Evolutionary conservation across 1,140 invertebrate genomes (phyloP).

Genomic region (Kradibia gibbosae): DNA sequence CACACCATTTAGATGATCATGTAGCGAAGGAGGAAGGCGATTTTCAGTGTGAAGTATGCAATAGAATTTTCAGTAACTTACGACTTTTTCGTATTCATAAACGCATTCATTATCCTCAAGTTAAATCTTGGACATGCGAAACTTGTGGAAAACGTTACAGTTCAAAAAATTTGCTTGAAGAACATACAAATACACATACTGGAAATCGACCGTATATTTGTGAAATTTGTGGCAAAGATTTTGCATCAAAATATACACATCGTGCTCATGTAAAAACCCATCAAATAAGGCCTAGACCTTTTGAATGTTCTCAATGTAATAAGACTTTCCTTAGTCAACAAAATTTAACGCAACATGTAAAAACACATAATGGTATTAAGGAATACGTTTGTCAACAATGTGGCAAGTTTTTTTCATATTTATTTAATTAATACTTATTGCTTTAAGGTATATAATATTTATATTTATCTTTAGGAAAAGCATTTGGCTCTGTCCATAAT

Average conservation of each 20-base stretch:
- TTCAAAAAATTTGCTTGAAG: slow-evolving; percentile 78
- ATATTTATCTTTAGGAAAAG: slow-evolving; percentile 74
- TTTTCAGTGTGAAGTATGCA: slow-evolving; percentile 79
- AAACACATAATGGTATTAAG: slow-evolving; percentile 80
- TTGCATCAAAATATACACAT: slow-evolving; percentile 85
- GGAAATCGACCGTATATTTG: slow-evolving; percentile 80
- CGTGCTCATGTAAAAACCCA: slow-evolving; percentile 85
- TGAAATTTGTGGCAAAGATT: slow-evolving; percentile 79
- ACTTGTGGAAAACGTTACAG: slow-evolving; percentile 79
- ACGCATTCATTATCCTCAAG: slow-evolving; percentile 76
- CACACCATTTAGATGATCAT: slow-evolving; percentile 79
- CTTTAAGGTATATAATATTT: not conserved
- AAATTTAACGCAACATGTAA: slow-evolving; percentile 82
- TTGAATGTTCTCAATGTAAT: slow-evolving; percentile 77
- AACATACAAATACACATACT: slow-evolving; percentile 81
- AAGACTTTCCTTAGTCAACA: slow-evolving; percentile 84
- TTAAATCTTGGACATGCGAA: slow-evolving; percentile 78
- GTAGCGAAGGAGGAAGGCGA: slow-evolving; percentile 76
- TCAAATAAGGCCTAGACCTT: slow-evolving; percentile 79
- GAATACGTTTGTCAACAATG: slow-evolving; percentile 82
- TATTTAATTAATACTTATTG: not conserved
- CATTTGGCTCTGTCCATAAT: slow-evolving; percentile 83
- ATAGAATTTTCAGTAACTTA: slow-evolving; percentile 77
- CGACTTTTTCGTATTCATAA: slow-evolving; percentile 78
- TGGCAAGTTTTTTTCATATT: slow-evolving; percentile 68